phyloP scores from a whole-genome alignment of 2,113 vertebrate species.

The Campylorhamphus procurvoides region DNA sequence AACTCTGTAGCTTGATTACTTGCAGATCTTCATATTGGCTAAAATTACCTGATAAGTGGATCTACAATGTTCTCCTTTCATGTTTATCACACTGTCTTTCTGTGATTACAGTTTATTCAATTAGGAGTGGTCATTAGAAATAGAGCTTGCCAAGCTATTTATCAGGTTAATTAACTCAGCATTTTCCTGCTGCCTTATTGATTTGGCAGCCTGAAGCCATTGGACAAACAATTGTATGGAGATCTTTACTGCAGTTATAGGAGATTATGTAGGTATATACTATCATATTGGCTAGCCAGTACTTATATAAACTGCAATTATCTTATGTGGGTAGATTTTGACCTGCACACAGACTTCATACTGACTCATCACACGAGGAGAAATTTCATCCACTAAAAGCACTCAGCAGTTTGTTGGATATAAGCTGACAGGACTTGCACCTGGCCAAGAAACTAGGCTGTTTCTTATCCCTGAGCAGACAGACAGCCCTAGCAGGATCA shows the following conservation, averaged over 20 bases:
- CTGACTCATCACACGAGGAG: not conserved
- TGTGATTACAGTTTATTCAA: not conserved
- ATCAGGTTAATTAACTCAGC: slow-evolving; percentile 19
- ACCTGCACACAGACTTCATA: not conserved
- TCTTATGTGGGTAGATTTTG: not conserved
- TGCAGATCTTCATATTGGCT: not conserved
- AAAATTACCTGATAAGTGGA: not conserved
- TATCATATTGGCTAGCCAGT: not conserved
- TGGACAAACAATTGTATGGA: not conserved
- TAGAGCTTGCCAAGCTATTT: not conserved
- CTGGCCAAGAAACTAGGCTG: rapidly evolving
- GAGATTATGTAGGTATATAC: not conserved
- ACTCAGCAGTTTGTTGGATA: not conserved
- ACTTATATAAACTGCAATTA: not conserved
- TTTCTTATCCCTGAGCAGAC: not conserved
- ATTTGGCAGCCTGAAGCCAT: not conserved
- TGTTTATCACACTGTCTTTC: not conserved
- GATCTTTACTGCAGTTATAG: not conserved
- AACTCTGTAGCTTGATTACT: not conserved
- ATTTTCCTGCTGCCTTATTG: not conserved
- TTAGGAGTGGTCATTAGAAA: not conserved
- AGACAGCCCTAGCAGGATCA: not conserved
- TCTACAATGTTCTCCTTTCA: not conserved
- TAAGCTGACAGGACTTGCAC: not conserved
- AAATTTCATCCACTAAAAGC: not conserved